Base-by-base conservation (phyloP, 1,140 invertebrate species). In the Drosophila kanapiae region DNA sequence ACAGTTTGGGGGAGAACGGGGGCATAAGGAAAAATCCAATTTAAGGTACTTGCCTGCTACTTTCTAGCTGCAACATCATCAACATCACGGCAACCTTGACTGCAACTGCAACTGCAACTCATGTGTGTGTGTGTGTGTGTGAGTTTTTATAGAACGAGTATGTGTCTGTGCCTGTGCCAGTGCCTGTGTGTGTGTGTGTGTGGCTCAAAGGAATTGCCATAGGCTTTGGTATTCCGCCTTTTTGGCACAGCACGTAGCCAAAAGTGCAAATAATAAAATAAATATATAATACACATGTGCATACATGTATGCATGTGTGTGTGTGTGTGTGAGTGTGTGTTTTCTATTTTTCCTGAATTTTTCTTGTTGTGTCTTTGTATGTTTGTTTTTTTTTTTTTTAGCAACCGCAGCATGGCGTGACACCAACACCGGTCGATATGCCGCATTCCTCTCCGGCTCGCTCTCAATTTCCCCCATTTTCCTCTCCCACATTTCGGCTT, bases 261-360 rank as follows among this genome's bases (percentile, higher is more conserved):
- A 83, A 67, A 62, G 63, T 80, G 86, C 85, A 87, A 86, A 86
- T 86, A 87, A 88, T 86, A 87, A 83, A 87, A 88, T 80, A 88
- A 88, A 87, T 86, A 80, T 58, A 64, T 70, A 71, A 68, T 35
- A 58, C n/a, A 57, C 54, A 75, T 61, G 42, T 69, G 56, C 23
- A 64, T 49, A 42, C 6, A 35, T 38, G 11, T 67, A 35, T 78
- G 53, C 58, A 62, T 59, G 37, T 59, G 23, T 54, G 35, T 59
- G 40, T 61, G 48, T 56, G 35, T 63, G 42, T 48, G 51, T 13
- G 11, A 40, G 16, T 27, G 8, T 29, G 33, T 23, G 27, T 37
- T 54, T 62, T 13, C 38, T 48, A 37, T 49, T 60, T 60, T 40
- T 29, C 64, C 56, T 31, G 14, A 16, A 16, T 27, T 54, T 47